A percentile compares a stretch with the other conserved stretches of the same genome.
Evolutionary conservation across 2,888 invertebrate species (phyloP).

Genomic region (Drosophila stalkeri): DNA sequence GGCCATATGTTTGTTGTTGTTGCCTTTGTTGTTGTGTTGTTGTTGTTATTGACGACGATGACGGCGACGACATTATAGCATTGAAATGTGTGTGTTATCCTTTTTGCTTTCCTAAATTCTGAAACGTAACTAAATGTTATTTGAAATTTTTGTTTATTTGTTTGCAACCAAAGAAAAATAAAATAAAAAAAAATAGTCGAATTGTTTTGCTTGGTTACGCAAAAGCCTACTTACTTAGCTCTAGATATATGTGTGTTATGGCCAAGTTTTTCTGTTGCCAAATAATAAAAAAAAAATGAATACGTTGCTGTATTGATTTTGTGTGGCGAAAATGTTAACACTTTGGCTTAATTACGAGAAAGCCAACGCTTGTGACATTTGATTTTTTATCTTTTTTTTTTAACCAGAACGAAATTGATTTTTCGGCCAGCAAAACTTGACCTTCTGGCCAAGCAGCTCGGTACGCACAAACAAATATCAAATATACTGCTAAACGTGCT

Average conservation of each 20-base stretch:
- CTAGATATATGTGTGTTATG: conserved; percentile 1
- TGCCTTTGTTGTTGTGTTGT: neutral
- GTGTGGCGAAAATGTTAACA: conserved; percentile 27
- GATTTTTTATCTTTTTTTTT: conserved; percentile 21
- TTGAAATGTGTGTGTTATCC: conserved; percentile 24
- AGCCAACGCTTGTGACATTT: conserved; percentile 17
- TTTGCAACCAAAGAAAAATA: conserved; percentile 10
- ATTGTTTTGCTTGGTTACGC: conserved; percentile 53
- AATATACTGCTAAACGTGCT: conserved; percentile 20
- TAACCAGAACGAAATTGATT: conserved; percentile 61
- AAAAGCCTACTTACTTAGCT: conserved; percentile 56
- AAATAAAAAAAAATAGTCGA: neutral
- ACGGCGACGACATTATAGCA: conserved; percentile 59
- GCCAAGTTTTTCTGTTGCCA: neutral
- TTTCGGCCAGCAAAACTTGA: conserved; percentile 51
- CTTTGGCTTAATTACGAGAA: conserved; percentile 32
- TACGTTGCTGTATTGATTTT: conserved; percentile 56
- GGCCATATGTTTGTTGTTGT: conserved; percentile 54
- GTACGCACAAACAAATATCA: conserved; percentile 27
- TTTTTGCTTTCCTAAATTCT: neutral
- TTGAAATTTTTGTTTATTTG: conserved; percentile 24
- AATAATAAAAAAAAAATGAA: neutral
- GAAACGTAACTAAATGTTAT: conserved; percentile 20
- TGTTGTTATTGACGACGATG: conserved; percentile 31
- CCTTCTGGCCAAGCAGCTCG: conserved; percentile 49